These are phyloP conservation scores for Aphis craccivora DNA, from an alignment of 1,140 invertebrate genomes.

Conservation along the genomic window DNA sequence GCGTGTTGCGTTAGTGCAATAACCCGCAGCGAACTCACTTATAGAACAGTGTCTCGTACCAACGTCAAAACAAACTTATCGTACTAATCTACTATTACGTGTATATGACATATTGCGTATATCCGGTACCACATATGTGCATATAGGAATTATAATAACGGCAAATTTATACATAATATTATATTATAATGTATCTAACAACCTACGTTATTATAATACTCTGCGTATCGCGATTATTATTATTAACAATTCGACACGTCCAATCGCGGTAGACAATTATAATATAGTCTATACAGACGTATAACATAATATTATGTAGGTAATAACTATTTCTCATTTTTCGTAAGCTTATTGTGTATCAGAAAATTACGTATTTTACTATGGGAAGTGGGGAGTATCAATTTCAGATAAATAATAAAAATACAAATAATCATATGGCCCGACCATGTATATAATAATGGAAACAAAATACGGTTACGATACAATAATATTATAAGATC, in stretches of 20 bases:
- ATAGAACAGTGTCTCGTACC: not conserved
- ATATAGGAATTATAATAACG: not conserved
- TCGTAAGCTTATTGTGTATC: not conserved
- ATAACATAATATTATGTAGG: not conserved
- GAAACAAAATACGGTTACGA: not conserved
- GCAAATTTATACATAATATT: not conserved
- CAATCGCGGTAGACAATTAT: not conserved
- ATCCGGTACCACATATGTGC: not conserved
- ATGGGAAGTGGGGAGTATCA: not conserved
- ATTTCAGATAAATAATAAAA: slow-evolving; percentile 24
- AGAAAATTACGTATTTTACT: not conserved
- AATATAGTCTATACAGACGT: too few relatives aligned
- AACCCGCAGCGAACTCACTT: not conserved
- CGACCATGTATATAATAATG: not conserved
- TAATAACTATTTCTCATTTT: not conserved
- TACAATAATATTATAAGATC: not conserved
- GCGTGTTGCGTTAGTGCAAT: not conserved
- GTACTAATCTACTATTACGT: not conserved
- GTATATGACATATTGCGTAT: not conserved
- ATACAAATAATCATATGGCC: not conserved
- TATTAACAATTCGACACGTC: slow-evolving; percentile 7
- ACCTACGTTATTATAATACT: not conserved
- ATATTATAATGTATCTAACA: not conserved
- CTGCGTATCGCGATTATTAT: not conserved
- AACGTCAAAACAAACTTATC: slow-evolving; percentile 17